Conservation (phyloP, 2,113 vertebrate genomes). For the Amia ocellicauda region DNA sequence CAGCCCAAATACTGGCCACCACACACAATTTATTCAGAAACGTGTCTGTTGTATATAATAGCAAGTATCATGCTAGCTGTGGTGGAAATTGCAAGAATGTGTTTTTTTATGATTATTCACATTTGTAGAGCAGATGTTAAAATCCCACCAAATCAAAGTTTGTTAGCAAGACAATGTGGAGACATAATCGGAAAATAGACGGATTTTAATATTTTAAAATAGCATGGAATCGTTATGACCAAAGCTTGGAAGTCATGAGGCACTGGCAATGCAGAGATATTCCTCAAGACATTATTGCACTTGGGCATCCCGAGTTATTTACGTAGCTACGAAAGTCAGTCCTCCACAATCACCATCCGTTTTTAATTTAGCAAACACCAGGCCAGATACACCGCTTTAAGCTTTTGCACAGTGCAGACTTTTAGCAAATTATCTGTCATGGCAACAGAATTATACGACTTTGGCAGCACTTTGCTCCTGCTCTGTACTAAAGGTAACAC, state of each 20-base stretch:
- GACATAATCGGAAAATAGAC: background rate
- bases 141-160: constrained; percentile 25
- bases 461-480: too few species aligned
- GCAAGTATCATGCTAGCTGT: constrained; percentile 19
- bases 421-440: too few species aligned
- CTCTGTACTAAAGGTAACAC: too few species aligned
- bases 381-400: background rate
- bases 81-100: constrained; percentile 17
- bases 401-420: too few species aligned
- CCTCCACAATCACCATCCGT: background rate
- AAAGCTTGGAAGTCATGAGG: background rate
- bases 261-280: background rate
- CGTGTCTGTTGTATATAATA: constrained; percentile 25
- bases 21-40: constrained; percentile 1
- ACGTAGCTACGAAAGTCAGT: background rate
- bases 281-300: background rate
- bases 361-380: background rate
- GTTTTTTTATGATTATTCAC: constrained; percentile 23
- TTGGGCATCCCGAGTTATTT: constrained; percentile 1
- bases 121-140: constrained; percentile 55
- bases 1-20: too few species aligned
- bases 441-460: too few species aligned
- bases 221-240: background rate
- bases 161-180: constrained; percentile 18
- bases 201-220: background rate